These are phyloP conservation scores for Eupithecia dodoneata DNA, from an alignment of 2,888 invertebrate species.

Conservation along the genomic window DNA sequence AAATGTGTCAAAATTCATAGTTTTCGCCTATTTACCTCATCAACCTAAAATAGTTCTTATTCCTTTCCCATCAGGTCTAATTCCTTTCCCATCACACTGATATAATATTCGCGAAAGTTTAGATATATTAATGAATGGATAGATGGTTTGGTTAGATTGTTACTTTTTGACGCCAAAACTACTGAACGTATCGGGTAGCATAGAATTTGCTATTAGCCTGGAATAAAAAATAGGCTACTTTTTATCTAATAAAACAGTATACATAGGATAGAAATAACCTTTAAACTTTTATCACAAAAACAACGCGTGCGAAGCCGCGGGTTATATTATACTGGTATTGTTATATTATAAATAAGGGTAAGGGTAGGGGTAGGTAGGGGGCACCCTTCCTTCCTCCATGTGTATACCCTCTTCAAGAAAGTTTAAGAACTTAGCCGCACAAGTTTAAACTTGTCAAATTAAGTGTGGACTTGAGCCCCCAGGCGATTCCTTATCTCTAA, in stretches of 20 bases:
- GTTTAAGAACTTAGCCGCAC: slow-evolving; percentile 9
- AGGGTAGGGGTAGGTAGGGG: neutral
- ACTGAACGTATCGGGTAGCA: no score
- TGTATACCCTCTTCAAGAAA: slow-evolving; percentile 4
- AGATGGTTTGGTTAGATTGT: no score
- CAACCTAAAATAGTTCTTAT: neutral
- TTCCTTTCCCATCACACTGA: neutral
- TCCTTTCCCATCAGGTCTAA: neutral
- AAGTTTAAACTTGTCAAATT: slow-evolving; percentile 27
- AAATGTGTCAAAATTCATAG: neutral
- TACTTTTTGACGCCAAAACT: no score
- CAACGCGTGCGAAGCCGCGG: no score
- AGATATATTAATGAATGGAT: no score
- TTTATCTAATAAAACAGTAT: no score
- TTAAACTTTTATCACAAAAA: no score
- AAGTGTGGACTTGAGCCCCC: slow-evolving; percentile 12
- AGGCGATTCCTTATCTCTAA: slow-evolving; percentile 1
- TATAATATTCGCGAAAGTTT: no score
- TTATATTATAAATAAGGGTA: neutral
- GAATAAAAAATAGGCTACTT: no score
- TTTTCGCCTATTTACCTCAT: neutral
- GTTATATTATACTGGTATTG: neutral
- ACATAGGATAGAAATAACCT: no score
- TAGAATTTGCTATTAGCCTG: no score
- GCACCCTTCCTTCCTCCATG: neutral